A percentile compares a stretch with the other conserved stretches of the same genome.
Evolutionary conservation across 2,797 vertebrate species (phyloP).

Genomic region (Arnoldichthys spilopterus): DNA sequence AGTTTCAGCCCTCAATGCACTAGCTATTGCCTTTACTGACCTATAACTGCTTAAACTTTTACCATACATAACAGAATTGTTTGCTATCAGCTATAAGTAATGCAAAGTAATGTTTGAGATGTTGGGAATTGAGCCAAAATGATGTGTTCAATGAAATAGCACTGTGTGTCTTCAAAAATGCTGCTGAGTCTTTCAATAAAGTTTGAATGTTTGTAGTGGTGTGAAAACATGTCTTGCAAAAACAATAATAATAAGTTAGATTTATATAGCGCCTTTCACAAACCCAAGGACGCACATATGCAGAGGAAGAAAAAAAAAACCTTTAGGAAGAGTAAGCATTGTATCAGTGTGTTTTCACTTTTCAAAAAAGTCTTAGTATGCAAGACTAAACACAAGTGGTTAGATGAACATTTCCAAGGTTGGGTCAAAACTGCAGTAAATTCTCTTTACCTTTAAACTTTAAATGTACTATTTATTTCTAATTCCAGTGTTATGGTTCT

Average conservation of each 20-base stretch:
- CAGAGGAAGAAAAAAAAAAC: no score
- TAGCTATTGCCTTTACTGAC: no score
- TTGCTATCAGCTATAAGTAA: neutral
- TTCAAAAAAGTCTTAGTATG: constrained; percentile 34
- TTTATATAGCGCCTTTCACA: no score
- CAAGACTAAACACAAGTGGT: constrained; percentile 54
- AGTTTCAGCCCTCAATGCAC: no score
- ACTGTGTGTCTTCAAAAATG: constrained; percentile 49
- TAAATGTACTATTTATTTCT: neutral
- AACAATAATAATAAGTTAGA: no score
- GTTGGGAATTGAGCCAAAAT: constrained; percentile 39
- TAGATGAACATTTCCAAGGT: constrained; percentile 63
- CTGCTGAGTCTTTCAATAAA: neutral
- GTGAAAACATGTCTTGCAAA: neutral
- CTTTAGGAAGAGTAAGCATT: no score
- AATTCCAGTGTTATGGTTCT: neutral
- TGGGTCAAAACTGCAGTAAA: constrained; percentile 33
- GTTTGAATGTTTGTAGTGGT: neutral
- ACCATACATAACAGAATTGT: no score
- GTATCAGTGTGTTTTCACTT: constrained; percentile 50
- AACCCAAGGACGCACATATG: no score
- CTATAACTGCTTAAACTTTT: no score
- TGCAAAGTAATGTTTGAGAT: constrained; percentile 36
- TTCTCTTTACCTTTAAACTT: neutral
- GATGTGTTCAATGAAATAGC: constrained; percentile 33